Percentiles rank a stretch among this genome's conserved stretches.
Evolutionary conservation across 2,113 vertebrate species (phyloP).

Genomic region (Rhinolophus sinicus): DNA sequence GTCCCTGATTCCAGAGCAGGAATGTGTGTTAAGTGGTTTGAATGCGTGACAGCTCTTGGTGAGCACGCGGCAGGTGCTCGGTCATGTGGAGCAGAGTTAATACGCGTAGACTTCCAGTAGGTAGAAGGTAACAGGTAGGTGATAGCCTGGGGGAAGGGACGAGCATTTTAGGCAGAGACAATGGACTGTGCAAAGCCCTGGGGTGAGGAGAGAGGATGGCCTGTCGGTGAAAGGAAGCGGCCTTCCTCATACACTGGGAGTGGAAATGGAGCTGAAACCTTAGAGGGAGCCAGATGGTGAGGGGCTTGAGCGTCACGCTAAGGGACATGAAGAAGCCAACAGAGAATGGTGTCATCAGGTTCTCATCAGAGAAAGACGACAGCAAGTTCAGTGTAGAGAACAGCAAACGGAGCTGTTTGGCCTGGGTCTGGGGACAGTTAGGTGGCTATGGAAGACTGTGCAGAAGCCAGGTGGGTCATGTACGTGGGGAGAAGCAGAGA

Average conservation of each 20-base stretch:
- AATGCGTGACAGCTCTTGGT: fast-evolving
- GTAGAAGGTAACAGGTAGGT: too few species aligned
- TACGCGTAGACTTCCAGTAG: too few species aligned
- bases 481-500: fast-evolving
- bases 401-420: fast-evolving
- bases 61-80: background rate
- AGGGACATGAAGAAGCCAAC: background rate
- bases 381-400: background rate
- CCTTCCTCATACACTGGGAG: fast-evolving
- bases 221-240: background rate
- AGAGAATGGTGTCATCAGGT: background rate
- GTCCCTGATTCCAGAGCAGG: background rate
- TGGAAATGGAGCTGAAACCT: background rate
- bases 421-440: fast-evolving
- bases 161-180: too few species aligned
- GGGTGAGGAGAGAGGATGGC: too few species aligned
- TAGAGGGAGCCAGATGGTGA: too few species aligned
- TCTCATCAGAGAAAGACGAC: background rate
- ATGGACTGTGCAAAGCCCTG: background rate
- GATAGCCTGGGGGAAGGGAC: too few species aligned
- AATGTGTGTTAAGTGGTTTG: background rate
- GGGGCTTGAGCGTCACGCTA: fast-evolving
- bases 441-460: fast-evolving
- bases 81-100: background rate
- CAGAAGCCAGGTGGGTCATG: fast-evolving